Evolutionary conservation across 2,888 invertebrate species (phyloP).

Genomic region (Caenorhabditis afra): DNA sequence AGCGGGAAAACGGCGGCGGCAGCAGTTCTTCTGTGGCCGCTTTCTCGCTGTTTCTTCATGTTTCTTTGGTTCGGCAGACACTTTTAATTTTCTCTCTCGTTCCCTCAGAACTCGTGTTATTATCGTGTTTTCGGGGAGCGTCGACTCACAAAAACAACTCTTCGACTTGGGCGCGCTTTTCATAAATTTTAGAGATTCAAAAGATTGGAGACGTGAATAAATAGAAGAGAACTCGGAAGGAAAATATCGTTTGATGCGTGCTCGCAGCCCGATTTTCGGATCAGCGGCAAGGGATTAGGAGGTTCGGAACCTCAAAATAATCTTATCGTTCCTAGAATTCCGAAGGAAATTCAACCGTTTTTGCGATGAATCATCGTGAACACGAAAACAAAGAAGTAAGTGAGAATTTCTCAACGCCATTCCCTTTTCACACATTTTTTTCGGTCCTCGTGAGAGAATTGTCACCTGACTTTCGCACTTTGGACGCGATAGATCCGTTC

Average conservation of each 20-base stretch:
- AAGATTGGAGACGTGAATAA: not conserved
- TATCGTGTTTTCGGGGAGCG: not conserved
- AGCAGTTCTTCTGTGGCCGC: not conserved
- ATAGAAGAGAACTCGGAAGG: not conserved
- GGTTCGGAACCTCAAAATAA: too few relatives aligned
- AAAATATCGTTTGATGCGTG: not conserved
- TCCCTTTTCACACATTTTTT: too few relatives aligned
- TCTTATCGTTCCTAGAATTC: not conserved
- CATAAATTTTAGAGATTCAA: not conserved
- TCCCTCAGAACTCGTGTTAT: not conserved
- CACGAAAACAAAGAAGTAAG: too few relatives aligned
- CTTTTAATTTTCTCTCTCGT: not conserved
- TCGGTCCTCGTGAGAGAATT: not conserved
- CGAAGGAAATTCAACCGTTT: not conserved
- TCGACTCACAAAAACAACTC: not conserved
- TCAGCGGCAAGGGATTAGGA: not conserved
- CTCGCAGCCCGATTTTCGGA: not conserved
- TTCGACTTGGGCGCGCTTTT: not conserved
- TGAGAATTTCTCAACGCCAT: too few relatives aligned
- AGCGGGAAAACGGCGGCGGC: not conserved
- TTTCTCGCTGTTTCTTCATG: slow-evolving; percentile 2
- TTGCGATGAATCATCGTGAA: not conserved
- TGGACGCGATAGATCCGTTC: not conserved
- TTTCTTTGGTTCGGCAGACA: slow-evolving; percentile 1
- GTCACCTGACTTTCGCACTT: not conserved